A percentile compares a stretch with the other conserved stretches of the same genome.
Evolutionary conservation across 2,113 vertebrate genomes (phyloP).

Genomic region (Vidua macroura): DNA sequence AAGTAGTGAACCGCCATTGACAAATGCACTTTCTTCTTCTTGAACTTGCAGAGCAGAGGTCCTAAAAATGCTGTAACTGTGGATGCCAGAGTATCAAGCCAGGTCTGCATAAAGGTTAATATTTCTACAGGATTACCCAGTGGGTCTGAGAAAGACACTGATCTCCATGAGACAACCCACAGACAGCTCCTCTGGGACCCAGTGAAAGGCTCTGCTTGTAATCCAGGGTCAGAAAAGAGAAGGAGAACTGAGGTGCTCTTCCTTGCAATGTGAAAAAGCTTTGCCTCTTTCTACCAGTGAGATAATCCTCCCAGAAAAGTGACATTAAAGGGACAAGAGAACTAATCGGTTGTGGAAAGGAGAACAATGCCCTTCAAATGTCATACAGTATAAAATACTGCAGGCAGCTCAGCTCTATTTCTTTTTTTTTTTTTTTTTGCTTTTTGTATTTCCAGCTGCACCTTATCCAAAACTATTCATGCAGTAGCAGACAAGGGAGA

Average conservation of each 20-base stretch:
- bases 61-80: background rate
- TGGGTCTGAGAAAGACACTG: background rate
- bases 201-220: background rate
- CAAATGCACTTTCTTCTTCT: background rate
- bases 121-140: background rate
- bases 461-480: background rate
- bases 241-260: background rate
- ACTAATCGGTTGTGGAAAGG: background rate
- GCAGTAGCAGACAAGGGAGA: background rate
- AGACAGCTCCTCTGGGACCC: background rate
- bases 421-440: background rate
- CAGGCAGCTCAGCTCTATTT: background rate
- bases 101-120: background rate
- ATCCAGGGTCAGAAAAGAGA: background rate
- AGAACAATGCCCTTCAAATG: background rate
- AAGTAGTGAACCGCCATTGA: background rate
- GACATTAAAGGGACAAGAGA: background rate
- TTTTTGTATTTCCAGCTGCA: background rate
- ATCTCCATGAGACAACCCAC: background rate
- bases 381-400: background rate
- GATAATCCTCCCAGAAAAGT: background rate
- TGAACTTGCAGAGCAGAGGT: background rate
- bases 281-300: background rate
- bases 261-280: background rate
- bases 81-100: background rate